Percentiles rank a stretch among this genome's conserved stretches.
Evolutionary conservation across 2,797 vertebrate species (phyloP).

Genomic region (Nyctibius grandis): DNA sequence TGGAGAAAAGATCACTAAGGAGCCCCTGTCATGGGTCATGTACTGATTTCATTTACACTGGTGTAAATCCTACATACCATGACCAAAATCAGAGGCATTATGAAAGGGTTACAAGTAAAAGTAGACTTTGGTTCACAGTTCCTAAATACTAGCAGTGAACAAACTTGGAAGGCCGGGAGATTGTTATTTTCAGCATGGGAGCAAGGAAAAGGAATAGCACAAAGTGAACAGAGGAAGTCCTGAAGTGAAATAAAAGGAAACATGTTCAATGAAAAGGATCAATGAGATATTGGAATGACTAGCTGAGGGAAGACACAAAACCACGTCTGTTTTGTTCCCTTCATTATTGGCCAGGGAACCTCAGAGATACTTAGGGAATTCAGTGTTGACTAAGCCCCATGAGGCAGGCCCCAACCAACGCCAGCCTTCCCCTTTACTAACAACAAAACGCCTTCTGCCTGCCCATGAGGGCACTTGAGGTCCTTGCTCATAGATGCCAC

Average conservation of each 20-base stretch:
- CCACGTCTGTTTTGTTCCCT: neutral
- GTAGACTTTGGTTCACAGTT: neutral
- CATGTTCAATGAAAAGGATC: neutral
- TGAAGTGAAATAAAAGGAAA: neutral
- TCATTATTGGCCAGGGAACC: neutral
- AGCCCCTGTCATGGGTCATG: conserved; percentile 10
- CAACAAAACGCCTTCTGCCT: neutral
- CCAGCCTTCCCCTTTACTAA: neutral
- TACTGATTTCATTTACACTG: neutral
- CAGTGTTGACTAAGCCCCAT: neutral
- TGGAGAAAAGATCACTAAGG: neutral
- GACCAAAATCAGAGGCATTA: neutral
- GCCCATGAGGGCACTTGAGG: neutral
- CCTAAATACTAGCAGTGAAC: neutral
- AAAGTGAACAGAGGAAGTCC: neutral
- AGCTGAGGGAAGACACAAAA: neutral
- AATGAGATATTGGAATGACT: neutral
- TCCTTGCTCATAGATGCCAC: neutral
- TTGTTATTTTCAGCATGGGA: neutral
- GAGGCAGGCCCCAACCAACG: neutral
- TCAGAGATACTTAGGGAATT: neutral
- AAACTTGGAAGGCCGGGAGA: neutral
- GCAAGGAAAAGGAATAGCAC: neutral
- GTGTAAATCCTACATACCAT: conserved; percentile 25
- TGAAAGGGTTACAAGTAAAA: neutral